These are phyloP conservation scores for Brenthis daphne DNA, from an alignment of 2,888 invertebrate genomes.

Conservation along the genomic window DNA sequence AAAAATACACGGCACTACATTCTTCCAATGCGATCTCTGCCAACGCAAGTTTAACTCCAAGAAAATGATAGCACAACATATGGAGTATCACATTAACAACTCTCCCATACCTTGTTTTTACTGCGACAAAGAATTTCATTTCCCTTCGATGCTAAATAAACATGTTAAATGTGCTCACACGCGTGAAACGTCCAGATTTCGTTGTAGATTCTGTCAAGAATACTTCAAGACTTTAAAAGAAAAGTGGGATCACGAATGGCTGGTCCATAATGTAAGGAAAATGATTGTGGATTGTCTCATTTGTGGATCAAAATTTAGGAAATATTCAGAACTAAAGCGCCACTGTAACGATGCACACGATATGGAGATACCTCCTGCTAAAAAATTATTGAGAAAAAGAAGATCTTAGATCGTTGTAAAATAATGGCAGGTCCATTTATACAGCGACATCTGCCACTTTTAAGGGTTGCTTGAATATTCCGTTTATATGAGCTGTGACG, in stretches of 20 bases:
- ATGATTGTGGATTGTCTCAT: constrained; percentile 66
- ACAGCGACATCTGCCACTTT: constrained; percentile 9
- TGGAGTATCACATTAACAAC: constrained; percentile 69
- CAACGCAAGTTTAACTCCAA: constrained; percentile 76
- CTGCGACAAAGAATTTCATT: constrained; percentile 66
- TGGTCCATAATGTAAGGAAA: constrained; percentile 68
- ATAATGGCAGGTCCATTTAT: constrained; percentile 23
- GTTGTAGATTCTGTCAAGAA: constrained; percentile 63
- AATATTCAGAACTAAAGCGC: constrained; percentile 66
- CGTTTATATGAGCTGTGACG: constrained; percentile 24
- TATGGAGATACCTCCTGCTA: constrained; percentile 59
- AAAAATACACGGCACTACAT: constrained; percentile 69
- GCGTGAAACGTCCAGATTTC: constrained; percentile 50
- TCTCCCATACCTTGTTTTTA: constrained; percentile 58
- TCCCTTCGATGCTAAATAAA: constrained; percentile 72
- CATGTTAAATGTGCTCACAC: constrained; percentile 65
- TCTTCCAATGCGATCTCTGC: constrained; percentile 73
- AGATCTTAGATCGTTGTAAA: constrained; percentile 6
- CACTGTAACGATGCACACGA: constrained; percentile 59
- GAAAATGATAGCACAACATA: constrained; percentile 70
- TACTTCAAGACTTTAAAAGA: constrained; percentile 63
- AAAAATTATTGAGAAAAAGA: constrained; percentile 51
- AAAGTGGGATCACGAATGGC: constrained; percentile 79
- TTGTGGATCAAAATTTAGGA: constrained; percentile 69
- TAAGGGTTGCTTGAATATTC: background rate